Conservation (phyloP, 1,140 invertebrate species). For the Dendroctonus valens region DNA sequence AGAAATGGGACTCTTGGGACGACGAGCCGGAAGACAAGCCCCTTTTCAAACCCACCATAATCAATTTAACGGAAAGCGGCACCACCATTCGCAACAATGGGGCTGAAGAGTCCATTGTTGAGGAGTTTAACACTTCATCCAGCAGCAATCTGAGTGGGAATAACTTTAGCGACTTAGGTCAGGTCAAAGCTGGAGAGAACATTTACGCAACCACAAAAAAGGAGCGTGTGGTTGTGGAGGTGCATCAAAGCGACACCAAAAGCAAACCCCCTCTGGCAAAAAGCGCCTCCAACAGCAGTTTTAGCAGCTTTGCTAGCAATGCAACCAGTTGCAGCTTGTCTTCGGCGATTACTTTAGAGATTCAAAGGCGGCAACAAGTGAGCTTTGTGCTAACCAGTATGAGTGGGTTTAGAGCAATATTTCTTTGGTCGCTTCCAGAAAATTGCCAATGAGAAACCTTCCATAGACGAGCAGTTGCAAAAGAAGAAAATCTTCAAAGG, state of each 20-base stretch:
- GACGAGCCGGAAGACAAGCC: conserved; percentile 55
- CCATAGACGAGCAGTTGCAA: conserved; percentile 50
- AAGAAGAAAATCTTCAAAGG: conserved; percentile 51
- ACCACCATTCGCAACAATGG: conserved; percentile 63
- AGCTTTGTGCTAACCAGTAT: too few relatives aligned
- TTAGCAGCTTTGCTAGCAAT: conserved; percentile 40
- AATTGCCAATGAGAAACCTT: conserved; percentile 45
- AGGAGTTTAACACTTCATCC: conserved; percentile 35
- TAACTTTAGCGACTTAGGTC: not conserved
- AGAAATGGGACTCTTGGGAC: conserved; percentile 48
- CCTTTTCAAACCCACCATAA: conserved; percentile 59
- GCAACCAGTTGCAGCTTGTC: conserved; percentile 48
- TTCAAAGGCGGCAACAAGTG: conserved; percentile 58
- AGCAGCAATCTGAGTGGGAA: not conserved
- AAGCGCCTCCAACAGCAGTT: conserved; percentile 45
- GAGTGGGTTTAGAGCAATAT: too few relatives aligned
- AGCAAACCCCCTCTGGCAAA: conserved; percentile 37
- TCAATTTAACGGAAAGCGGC: conserved; percentile 65
- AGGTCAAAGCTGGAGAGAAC: conserved; percentile 33
- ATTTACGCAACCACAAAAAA: conserved; percentile 48
- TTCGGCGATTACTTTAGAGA: conserved; percentile 63
- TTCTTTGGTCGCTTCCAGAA: conserved; percentile 43
- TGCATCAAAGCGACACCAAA: conserved; percentile 53
- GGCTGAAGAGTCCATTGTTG: conserved; percentile 22
- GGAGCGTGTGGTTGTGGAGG: conserved; percentile 63